phyloP scores from a whole-genome alignment of 2,797 vertebrate genomes.

The Yasuhikotakia modesta region DNA sequence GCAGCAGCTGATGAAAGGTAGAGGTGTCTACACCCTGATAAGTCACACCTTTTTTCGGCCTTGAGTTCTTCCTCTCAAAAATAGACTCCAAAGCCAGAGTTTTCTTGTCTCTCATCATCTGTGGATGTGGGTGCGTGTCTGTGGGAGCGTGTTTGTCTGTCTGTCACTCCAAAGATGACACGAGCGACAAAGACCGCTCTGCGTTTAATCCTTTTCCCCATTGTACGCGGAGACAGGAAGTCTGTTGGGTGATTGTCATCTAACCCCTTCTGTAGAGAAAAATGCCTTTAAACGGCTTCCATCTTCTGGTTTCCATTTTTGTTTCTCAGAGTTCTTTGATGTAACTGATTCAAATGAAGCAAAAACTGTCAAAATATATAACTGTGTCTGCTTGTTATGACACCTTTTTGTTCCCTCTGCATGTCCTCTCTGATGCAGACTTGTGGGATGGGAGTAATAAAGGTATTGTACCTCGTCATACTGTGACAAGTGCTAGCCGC shows the following conservation, averaged over 20 bases:
- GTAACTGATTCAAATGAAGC: constrained; percentile 33
- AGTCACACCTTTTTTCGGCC: constrained; percentile 50
- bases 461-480: constrained; percentile 79
- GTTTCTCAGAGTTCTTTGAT: constrained; percentile 43
- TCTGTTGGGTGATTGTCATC: constrained; percentile 43
- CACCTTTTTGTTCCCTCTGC: constrained; percentile 71
- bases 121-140: constrained; percentile 34
- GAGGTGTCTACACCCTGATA: constrained; percentile 47
- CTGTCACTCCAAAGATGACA: constrained; percentile 56
- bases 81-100: constrained; percentile 51
- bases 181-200: constrained; percentile 45
- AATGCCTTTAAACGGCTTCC: constrained; percentile 31
- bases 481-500: constrained; percentile 59
- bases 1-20: constrained; percentile 42
- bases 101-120: constrained; percentile 55
- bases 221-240: constrained; percentile 36
- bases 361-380: constrained; percentile 52
- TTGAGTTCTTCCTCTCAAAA: constrained; percentile 55
- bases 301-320: constrained; percentile 39
- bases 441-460: constrained; percentile 82
- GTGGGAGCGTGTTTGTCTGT: constrained; percentile 40
- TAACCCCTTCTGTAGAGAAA: constrained; percentile 28
- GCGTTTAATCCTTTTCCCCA: constrained; percentile 48
- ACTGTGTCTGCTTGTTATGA: constrained; percentile 58
- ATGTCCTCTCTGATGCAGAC: constrained; percentile 83